Conservation (phyloP, 2,888 invertebrate genomes). For the Chironomus tentans region DNA sequence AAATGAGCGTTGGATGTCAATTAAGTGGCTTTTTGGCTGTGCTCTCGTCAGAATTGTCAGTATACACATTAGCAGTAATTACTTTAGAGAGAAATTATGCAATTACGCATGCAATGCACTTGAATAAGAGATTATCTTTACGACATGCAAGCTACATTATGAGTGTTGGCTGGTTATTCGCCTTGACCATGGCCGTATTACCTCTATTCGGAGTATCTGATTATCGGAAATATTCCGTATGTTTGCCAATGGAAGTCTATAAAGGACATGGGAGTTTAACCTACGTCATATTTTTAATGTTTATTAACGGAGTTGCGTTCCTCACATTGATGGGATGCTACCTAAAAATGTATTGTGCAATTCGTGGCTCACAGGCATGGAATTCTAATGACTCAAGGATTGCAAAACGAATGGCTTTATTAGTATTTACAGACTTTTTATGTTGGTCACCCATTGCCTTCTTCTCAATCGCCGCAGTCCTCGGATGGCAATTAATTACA, state of each 20-base stretch:
- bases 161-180: constrained; percentile 87
- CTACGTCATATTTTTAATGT: constrained; percentile 84
- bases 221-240: constrained; percentile 93
- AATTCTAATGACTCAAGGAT: constrained; percentile 94
- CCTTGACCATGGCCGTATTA: constrained; percentile 74
- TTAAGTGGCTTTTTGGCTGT: constrained; percentile 92
- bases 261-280: constrained; percentile 66
- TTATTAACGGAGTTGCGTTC: constrained; percentile 89
- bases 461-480: constrained; percentile 86
- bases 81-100: constrained; percentile 93
- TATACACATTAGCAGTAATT: constrained; percentile 92
- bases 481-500: constrained; percentile 81
- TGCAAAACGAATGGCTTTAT: constrained; percentile 90
- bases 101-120: constrained; percentile 94
- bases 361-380: constrained; percentile 95
- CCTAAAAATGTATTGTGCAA: constrained; percentile 94
- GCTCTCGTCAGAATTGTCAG: constrained; percentile 85
- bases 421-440: constrained; percentile 94
- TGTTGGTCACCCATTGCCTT: constrained; percentile 99
- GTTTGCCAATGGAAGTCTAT: constrained; percentile 88
- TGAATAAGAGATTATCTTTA: constrained; percentile 86
- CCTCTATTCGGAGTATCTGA: constrained; percentile 89
- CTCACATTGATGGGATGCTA: constrained; percentile 92
- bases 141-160: constrained; percentile 87
- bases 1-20: constrained; percentile 87